Evolutionary conservation across 92 coral and sea anemone species (phyloP), one percentile per base, ranked within the genome.

Genomic region (Isaurus tuberculatus): DNA sequence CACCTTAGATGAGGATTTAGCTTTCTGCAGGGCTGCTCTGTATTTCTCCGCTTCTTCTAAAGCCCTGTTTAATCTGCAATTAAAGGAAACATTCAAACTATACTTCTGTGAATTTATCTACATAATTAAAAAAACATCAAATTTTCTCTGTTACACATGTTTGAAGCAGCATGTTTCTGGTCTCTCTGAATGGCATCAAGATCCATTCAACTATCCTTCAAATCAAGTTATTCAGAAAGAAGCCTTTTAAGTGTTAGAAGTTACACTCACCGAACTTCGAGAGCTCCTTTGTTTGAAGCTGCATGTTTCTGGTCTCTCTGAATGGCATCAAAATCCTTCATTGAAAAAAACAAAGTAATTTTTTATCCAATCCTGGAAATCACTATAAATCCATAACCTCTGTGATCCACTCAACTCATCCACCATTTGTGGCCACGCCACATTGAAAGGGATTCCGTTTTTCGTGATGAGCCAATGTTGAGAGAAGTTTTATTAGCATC

Each of bases 291-390:
- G 85, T 91, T 94, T 1, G 92, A 89, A 3, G 93, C 90, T 25
- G 92, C 91, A 58, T 94, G 98, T 51, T 96, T 96, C 79, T 96
- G 99, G 40, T 96, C 97, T 83, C 98, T 86, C 40, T 96, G 99
- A 22, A 89, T 31, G 20, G 92, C 90, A 79, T 96, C 99, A 15
- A 96, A 90, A 70, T 96, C 99, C 99, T 96, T 51, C 15, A 85
- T 71, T 48, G 14, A 34, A 22, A 79, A 57, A 10, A 9, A 15
- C 2, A 15, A 4, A 46, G 5, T 28, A 27, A 14, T n/a, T 5
- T 30, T 48, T 23, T 8, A 2, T 43, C 32, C 57, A 83, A 32
- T 33, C 32, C 15, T 16, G 28, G 8, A 33, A 27, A 20, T 3
- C 2, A 11, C 53, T n/a, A n/a, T n/a, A n/a, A n/a, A n/a, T n/a